Conservation (phyloP, 92 coral and sea anemone genomes). For the Siderastrea siderea region DNA sequence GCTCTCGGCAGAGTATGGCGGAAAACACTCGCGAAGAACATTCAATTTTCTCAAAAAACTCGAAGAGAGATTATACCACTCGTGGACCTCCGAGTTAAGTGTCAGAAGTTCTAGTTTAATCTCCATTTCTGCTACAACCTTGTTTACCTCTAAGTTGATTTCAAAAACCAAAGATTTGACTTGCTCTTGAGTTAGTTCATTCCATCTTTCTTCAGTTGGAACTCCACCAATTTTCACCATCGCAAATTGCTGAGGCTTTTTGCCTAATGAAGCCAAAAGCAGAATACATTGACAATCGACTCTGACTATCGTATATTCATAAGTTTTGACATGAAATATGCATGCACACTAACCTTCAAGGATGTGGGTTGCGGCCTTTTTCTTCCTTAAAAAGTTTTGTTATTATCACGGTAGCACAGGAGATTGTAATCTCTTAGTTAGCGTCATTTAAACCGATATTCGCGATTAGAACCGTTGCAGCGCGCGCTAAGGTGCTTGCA, state of each 20-base stretch:
- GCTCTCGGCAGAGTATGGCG: slow-evolving; percentile 27
- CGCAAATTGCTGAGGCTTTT: too few relatives aligned
- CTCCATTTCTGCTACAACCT: slow-evolving; percentile 27
- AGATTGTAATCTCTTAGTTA: not conserved
- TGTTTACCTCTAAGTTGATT: slow-evolving; percentile 6
- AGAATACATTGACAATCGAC: not conserved
- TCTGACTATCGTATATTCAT: not conserved
- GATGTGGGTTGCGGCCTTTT: not conserved
- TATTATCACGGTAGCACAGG: not conserved
- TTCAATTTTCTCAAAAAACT: slow-evolving; percentile 6
- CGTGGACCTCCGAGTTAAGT: not conserved
- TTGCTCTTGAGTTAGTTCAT: slow-evolving; percentile 11
- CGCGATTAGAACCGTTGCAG: not conserved
- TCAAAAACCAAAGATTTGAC: slow-evolving; percentile 1
- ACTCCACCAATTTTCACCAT: slow-evolving; percentile 35
- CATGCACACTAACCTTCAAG: not conserved
- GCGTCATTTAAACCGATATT: not conserved
- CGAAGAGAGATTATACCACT: slow-evolving; percentile 23
- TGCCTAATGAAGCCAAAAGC: not conserved
- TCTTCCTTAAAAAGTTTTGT: not conserved
- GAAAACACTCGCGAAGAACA: slow-evolving; percentile 17
- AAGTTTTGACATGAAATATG: not conserved
- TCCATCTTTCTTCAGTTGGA: slow-evolving; percentile 16
- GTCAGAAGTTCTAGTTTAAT: slow-evolving; percentile 23
- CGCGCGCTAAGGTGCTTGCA: not conserved